Evolutionary conservation across 2,113 vertebrate genomes (phyloP).

Genomic region (Oreotrochilus melanogaster): DNA sequence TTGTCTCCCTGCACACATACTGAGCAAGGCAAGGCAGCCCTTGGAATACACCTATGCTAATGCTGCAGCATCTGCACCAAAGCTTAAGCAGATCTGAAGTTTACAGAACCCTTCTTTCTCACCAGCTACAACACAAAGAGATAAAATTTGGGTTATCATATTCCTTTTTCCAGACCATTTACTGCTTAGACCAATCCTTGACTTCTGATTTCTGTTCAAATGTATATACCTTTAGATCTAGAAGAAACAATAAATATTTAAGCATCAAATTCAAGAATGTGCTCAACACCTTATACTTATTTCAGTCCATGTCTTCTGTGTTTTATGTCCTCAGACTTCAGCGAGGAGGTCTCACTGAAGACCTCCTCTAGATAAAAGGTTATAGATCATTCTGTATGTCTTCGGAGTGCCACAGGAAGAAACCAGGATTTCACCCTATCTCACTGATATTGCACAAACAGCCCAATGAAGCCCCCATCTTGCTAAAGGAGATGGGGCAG

Average conservation of each 20-base stretch:
- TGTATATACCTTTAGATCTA: accelerated
- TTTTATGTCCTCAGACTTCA: not conserved
- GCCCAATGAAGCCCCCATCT: not conserved
- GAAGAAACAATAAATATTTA: not conserved
- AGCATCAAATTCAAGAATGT: not conserved
- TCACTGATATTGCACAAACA: not conserved
- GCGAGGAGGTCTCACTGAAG: too few relatives aligned
- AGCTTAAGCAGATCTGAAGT: not conserved
- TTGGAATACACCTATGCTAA: not conserved
- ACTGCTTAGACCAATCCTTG: not conserved
- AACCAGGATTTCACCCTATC: not conserved
- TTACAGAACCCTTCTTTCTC: not conserved
- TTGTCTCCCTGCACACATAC: not conserved
- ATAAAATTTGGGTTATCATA: not conserved
- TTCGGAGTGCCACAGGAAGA: not conserved
- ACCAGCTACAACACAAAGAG: not conserved
- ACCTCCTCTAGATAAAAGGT: not conserved
- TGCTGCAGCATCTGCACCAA: not conserved
- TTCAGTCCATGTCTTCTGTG: not conserved
- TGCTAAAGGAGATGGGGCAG: not conserved
- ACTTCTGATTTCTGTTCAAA: not conserved
- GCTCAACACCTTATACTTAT: not conserved
- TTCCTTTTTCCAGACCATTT: not conserved
- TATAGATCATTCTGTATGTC: not conserved
- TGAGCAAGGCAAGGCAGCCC: not conserved